phyloP scores from a whole-genome alignment of 2,113 vertebrate genomes.

The Todiramphus saurophagus region DNA sequence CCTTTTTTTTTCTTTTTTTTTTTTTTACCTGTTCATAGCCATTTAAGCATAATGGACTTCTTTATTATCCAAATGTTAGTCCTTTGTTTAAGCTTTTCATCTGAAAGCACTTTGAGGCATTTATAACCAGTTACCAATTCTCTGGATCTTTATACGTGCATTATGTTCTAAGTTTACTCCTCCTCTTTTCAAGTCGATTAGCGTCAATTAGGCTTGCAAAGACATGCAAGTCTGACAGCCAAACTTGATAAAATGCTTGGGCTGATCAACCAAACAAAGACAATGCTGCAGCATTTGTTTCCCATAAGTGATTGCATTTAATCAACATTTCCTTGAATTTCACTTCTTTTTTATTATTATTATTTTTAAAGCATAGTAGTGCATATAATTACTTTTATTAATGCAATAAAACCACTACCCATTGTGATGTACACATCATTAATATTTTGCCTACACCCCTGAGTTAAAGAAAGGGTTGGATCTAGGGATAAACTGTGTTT shows the following conservation, averaged over 20 bases:
- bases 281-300: constrained; percentile 65
- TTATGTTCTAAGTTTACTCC: constrained; percentile 60
- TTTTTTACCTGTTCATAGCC: constrained; percentile 58
- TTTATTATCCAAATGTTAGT: constrained; percentile 59
- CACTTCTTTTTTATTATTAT: constrained; percentile 17
- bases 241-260: constrained; percentile 70
- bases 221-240: constrained; percentile 61
- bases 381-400: constrained; percentile 78
- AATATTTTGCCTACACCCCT: constrained; percentile 67
- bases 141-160: constrained; percentile 40
- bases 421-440: constrained; percentile 71
- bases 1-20: constrained; percentile 9
- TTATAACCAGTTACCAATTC: constrained; percentile 57
- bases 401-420: constrained; percentile 62
- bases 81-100: constrained; percentile 35
- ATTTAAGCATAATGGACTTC: constrained; percentile 31
- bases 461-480: constrained; percentile 36
- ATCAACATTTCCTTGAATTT: constrained; percentile 77
- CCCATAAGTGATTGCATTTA: constrained; percentile 74
- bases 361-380: constrained; percentile 49
- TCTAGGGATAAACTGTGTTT: not conserved
- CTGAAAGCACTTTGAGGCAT: constrained; percentile 40
- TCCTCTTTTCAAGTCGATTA: constrained; percentile 61
- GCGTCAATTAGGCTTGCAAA: constrained; percentile 64
- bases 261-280: constrained; percentile 61